Percentiles rank a stretch among this genome's conserved stretches.
Conservation (phyloP, 1,140 invertebrate species). For the Ridgeia piscesae region DNA sequence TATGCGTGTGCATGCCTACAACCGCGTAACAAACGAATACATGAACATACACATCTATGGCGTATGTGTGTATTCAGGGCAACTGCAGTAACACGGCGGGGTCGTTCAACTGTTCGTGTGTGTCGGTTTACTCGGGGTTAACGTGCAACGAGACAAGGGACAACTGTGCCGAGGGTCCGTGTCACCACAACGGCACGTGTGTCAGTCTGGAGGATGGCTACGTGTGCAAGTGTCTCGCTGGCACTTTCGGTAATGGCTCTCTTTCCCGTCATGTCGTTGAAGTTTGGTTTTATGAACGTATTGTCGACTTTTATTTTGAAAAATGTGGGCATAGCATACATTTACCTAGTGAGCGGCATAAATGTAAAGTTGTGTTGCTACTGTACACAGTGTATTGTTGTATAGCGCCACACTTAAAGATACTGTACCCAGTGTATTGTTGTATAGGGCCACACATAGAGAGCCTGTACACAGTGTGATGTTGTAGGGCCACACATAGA, state of each 20-base stretch:
- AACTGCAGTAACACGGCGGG: not conserved
- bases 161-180: not conserved
- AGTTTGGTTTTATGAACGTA: not conserved
- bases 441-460: no score
- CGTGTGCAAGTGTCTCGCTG: slow-evolving; percentile 87
- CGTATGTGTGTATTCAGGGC: not conserved
- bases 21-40: not conserved
- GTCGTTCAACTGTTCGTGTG: not conserved
- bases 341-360: not conserved
- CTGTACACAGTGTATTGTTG: not conserved
- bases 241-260: slow-evolving; percentile 19
- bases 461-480: no score
- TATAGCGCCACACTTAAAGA: no score
- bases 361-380: not conserved
- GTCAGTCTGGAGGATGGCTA: slow-evolving; percentile 66
- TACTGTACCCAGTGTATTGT: no score
- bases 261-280: not conserved
- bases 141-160: not conserved
- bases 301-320: not conserved
- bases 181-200: slow-evolving; percentile 7
- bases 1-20: not conserved
- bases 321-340: not conserved
- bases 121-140: not conserved
- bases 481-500: no score
- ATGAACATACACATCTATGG: not conserved